A percentile compares a stretch with the other conserved stretches of the same genome.
These are phyloP conservation scores for Crotalus helleri DNA, from an alignment of 2,113 vertebrate genomes.

Conservation along the genomic window DNA sequence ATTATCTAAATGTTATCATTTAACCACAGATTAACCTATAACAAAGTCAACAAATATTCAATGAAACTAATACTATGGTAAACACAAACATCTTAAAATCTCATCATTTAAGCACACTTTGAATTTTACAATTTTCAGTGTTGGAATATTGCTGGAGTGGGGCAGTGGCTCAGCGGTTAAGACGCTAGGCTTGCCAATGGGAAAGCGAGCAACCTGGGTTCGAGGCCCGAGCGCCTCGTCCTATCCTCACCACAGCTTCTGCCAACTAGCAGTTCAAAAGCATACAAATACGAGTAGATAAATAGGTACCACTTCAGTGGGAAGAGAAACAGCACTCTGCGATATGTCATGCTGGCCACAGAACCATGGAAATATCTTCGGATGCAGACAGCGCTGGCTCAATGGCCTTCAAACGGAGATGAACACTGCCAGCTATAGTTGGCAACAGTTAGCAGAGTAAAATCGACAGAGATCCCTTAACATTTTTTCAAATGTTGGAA, in stretches of 20 bases:
- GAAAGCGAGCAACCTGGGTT: background rate
- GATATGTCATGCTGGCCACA: too few relatives aligned
- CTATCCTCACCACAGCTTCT: background rate
- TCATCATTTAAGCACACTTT: background rate
- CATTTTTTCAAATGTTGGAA: background rate
- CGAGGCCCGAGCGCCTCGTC: background rate
- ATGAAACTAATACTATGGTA: background rate
- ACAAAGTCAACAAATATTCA: background rate
- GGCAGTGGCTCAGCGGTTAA: background rate
- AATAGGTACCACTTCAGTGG: background rate
- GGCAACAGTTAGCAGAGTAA: too few relatives aligned
- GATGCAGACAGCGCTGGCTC: too few relatives aligned
- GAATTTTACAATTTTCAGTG: background rate
- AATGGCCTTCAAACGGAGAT: too few relatives aligned
- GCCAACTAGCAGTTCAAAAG: background rate
- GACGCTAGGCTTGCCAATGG: background rate
- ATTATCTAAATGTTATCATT: background rate
- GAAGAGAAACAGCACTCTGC: background rate
- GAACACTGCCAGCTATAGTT: too few relatives aligned
- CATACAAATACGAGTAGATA: background rate
- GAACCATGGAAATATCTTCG: too few relatives aligned
- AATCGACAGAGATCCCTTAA: too few relatives aligned
- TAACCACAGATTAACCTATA: background rate
- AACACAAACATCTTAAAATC: background rate
- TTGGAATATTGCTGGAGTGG: background rate